phyloP scores from a whole-genome alignment of 2,797 vertebrate genomes.

The Cryptoblepharus egeriae region DNA sequence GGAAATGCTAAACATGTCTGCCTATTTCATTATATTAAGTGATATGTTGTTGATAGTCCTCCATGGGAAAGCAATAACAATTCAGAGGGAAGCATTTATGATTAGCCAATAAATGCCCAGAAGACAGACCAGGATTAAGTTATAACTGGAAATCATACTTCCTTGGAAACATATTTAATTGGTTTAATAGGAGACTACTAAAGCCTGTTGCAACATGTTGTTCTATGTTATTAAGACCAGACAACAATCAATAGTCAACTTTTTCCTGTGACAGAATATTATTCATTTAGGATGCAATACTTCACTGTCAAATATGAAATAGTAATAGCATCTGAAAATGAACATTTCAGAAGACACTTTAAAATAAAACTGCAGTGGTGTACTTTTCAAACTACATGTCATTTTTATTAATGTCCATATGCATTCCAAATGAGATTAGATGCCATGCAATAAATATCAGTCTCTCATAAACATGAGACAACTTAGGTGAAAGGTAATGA shows the following conservation, averaged over 20 bases:
- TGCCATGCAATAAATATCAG: neutral
- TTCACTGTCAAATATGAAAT: neutral
- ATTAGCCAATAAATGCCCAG: neutral
- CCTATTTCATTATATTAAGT: too few species aligned
- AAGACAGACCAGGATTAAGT: neutral
- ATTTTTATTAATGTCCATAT: conserved; percentile 12
- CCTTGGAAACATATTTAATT: neutral
- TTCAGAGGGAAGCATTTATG: neutral
- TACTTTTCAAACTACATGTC: conserved; percentile 23
- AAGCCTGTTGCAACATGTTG: neutral
- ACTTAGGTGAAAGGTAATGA: neutral
- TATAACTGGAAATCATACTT: neutral
- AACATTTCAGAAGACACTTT: neutral
- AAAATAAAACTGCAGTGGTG: conserved; percentile 7
- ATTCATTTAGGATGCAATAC: conserved; percentile 1
- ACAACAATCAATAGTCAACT: neutral
- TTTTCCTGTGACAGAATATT: neutral
- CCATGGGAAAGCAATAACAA: neutral
- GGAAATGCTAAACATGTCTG: too few species aligned
- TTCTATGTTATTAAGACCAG: neutral
- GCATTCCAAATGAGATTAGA: conserved; percentile 36
- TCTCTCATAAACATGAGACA: conserved; percentile 8
- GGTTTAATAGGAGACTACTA: neutral
- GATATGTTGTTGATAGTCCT: too few species aligned
- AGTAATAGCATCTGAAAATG: conserved; percentile 41